Percentiles rank a stretch among this genome's conserved stretches.
These are phyloP conservation scores for Argynnis bischoffii DNA, from an alignment of 2,888 invertebrate species.

Conservation along the genomic window DNA sequence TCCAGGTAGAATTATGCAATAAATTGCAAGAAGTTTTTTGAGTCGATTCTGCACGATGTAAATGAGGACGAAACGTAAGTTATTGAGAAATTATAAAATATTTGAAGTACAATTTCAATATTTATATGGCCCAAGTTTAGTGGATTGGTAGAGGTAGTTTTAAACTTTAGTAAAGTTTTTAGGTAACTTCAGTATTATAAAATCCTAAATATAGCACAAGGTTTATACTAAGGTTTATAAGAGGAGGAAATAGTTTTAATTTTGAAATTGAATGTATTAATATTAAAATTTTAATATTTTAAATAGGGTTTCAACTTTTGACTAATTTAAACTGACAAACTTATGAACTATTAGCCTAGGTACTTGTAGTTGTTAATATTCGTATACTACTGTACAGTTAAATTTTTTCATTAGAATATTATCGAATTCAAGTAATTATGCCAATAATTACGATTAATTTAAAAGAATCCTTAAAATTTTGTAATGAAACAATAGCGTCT, in stretches of 20 bases:
- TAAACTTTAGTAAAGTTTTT: background rate
- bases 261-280: no score
- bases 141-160: background rate
- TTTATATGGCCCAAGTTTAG: background rate
- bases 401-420: no score
- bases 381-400: no score
- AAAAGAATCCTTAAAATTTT: slow-evolving; percentile 24
- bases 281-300: no score
- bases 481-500: slow-evolving; percentile 31
- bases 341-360: no score
- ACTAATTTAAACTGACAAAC: no score
- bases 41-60: slow-evolving; percentile 59
- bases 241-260: no score
- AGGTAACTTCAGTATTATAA: slow-evolving; percentile 2
- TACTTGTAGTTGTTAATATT: no score
- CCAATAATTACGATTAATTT: background rate
- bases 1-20: slow-evolving; percentile 83
- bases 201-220: background rate
- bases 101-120: slow-evolving; percentile 23
- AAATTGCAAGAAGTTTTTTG: slow-evolving; percentile 76
- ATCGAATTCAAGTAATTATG: no score
- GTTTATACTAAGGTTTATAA: background rate
- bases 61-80: slow-evolving; percentile 73
- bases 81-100: slow-evolving; percentile 51
- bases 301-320: no score